These are phyloP conservation scores for Gavia stellata DNA, from an alignment of 2,113 vertebrate species.

Conservation along the genomic window DNA sequence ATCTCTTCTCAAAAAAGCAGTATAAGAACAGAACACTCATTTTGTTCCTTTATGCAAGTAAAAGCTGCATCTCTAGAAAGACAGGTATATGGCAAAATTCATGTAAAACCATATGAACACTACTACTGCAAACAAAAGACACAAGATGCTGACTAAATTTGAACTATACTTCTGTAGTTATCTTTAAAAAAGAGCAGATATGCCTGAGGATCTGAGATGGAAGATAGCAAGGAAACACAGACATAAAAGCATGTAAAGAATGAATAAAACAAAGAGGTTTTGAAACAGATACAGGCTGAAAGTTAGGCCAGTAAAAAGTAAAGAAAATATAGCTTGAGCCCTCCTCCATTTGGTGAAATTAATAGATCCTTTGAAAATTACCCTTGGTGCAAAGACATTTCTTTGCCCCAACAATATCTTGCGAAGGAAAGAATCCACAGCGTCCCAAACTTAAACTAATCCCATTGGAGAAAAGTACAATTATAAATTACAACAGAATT, in stretches of 20 bases:
- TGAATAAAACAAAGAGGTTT: neutral
- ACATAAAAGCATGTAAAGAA: neutral
- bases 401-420: neutral
- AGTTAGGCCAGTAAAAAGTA: neutral
- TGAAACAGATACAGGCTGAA: neutral
- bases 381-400: neutral
- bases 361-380: neutral
- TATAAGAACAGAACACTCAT: neutral
- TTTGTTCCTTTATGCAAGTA: neutral
- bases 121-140: neutral
- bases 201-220: neutral
- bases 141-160: neutral
- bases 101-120: neutral
- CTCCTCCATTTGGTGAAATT: neutral
- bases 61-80: neutral
- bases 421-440: neutral
- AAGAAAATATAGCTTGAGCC: neutral
- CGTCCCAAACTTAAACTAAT: neutral
- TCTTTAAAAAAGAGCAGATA: neutral
- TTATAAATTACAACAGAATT: neutral
- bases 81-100: neutral
- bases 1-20: neutral
- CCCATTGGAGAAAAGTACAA: neutral
- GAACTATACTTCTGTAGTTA: neutral
- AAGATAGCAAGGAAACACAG: neutral